These are phyloP conservation scores for Tineola bisselliella DNA, from an alignment of 2,888 invertebrate species.

Conservation along the genomic window DNA sequence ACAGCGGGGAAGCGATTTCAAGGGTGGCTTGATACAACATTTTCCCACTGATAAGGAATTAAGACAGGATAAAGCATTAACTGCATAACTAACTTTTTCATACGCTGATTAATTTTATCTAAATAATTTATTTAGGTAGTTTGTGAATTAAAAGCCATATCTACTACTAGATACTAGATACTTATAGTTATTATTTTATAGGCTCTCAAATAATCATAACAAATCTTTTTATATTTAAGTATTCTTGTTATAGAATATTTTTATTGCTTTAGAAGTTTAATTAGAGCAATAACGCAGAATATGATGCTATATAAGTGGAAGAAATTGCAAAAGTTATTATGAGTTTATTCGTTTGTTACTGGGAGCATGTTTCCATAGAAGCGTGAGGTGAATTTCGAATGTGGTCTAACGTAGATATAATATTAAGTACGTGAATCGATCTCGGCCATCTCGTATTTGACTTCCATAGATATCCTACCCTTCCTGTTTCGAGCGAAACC, in stretches of 20 bases:
- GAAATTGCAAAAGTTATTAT: constrained; percentile 23
- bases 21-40: constrained; percentile 48
- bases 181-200: no score
- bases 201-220: background rate
- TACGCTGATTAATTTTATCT: constrained; percentile 29
- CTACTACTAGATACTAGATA: no score
- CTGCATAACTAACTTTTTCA: constrained; percentile 48
- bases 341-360: constrained; percentile 25
- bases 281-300: background rate
- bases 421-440: constrained; percentile 11
- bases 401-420: constrained; percentile 12
- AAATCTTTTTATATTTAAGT: background rate
- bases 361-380: constrained; percentile 16
- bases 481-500: background rate
- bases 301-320: constrained; percentile 26
- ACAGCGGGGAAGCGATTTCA: constrained; percentile 48
- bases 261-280: constrained; percentile 8
- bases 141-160: no score
- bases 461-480: background rate
- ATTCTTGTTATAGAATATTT: background rate
- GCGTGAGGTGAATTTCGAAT: constrained; percentile 25
- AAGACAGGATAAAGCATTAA: constrained; percentile 45
- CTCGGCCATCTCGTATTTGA: background rate
- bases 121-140: no score
- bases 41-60: constrained; percentile 49